Base-by-base conservation (phyloP, 1,140 invertebrate genomes). In the Polypedilum pembai region DNA sequence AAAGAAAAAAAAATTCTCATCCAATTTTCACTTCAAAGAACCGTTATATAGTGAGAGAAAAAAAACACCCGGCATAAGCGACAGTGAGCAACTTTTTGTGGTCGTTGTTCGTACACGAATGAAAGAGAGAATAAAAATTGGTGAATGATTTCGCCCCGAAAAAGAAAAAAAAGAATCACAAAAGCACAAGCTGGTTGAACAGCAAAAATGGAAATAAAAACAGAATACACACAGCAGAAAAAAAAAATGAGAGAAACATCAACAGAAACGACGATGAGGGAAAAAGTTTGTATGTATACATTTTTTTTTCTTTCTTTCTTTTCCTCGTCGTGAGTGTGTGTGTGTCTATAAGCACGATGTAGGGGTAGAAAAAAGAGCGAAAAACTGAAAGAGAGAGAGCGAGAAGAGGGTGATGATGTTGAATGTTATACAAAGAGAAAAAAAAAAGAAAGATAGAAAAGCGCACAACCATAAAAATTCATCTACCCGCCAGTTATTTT, bases 61-160 rank as follows among this genome's bases (percentile, higher is more conserved):
- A 56, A 12, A 56, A 56, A 12, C 45, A 56, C 45, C 45, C 45
- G 45, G 45, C 45, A 56, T 56, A 56, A 56, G n/a, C 45, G 45
- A 69, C 20, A 69, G 65, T 18, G 65, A 69, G 65, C 65, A 69
- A 21, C 65, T 69, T 69, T 69, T 69, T 69, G 65, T 69, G 65
- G 65, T 69, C 65, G 65, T 69, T 69, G 65, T 69, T 69, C 65
- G 65, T 69, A 69, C 65, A 69, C 65, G 65, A 69, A 69, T 69
- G 65, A 69, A 17, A 17, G 65, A 69, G 65, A 69, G 18, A 69
- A 69, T 20, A 20, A 69, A 69, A 69, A 69, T 8, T 69, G 17
- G 65, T 69, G 65, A 69, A 69, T 69, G 65, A 69, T 69, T 69
- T 69, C 10, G 65, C 65, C 65, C 65, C n/a, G 18, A 69, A 69